phyloP scores from a whole-genome alignment of 2,888 invertebrate genomes.

The Lamproptera curius region DNA sequence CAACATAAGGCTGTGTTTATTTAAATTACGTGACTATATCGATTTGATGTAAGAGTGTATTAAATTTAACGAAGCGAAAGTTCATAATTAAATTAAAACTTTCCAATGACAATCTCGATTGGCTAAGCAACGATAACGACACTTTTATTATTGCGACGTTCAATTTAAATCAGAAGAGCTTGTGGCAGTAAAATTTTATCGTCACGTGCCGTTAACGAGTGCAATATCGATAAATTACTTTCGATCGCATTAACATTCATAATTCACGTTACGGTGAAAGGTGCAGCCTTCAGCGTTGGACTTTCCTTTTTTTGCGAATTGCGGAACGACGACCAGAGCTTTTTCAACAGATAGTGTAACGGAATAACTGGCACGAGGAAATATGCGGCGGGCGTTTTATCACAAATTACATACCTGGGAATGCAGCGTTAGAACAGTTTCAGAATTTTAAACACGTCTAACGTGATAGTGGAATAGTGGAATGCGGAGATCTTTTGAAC shows the following conservation, averaged over 20 bases:
- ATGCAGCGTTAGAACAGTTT: conserved; percentile 17
- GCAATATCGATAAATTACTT: conserved; percentile 5
- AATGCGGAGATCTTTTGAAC: conserved; percentile 29
- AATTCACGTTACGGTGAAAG: neutral
- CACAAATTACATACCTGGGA: conserved; percentile 18
- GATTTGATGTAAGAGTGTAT: too few relatives aligned
- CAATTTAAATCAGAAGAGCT: conserved; percentile 3
- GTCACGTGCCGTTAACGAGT: neutral
- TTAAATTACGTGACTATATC: too few relatives aligned
- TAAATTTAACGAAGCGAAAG: too few relatives aligned
- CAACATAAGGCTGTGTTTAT: too few relatives aligned
- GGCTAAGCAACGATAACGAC: neutral
- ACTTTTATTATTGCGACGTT: neutral
- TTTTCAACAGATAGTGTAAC: conserved; percentile 16
- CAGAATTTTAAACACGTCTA: conserved; percentile 28
- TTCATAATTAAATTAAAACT: too few relatives aligned
- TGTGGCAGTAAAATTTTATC: conserved; percentile 3
- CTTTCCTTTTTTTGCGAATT: conserved; percentile 7
- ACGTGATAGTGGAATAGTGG: conserved; percentile 22
- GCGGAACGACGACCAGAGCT: conserved; percentile 8
- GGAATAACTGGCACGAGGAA: conserved; percentile 8
- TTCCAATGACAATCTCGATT: too few relatives aligned
- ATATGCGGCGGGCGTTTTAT: conserved; percentile 16
- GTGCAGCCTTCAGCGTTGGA: neutral
- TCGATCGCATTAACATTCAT: neutral